These are phyloP conservation scores for Drosophila falleni DNA, from an alignment of 2,888 invertebrate species.

Conservation along the genomic window DNA sequence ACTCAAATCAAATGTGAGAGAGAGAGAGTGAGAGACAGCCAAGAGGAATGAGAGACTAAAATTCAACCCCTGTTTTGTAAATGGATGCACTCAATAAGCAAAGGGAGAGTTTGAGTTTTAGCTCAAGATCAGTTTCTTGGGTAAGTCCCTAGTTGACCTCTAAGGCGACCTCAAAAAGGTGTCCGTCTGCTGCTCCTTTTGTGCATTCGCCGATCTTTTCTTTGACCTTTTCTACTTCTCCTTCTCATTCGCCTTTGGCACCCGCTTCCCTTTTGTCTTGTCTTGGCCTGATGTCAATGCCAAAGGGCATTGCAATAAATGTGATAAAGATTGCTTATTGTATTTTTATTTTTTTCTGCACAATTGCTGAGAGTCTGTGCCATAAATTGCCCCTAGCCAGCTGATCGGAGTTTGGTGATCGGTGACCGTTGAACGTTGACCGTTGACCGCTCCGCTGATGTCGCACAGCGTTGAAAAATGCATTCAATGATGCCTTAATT, in stretches of 20 bases:
- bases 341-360: slow-evolving; percentile 19
- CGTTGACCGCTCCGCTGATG: slow-evolving; percentile 31
- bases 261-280: slow-evolving; percentile 49
- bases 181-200: slow-evolving; percentile 87
- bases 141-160: slow-evolving; percentile 69
- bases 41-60: slow-evolving; percentile 4
- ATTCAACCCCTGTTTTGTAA: slow-evolving; percentile 36
- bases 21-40: slow-evolving; percentile 2
- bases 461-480: slow-evolving; percentile 52
- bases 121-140: slow-evolving; percentile 21
- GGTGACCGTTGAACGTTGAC: slow-evolving; percentile 36
- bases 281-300: slow-evolving; percentile 65
- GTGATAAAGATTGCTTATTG: slow-evolving; percentile 73
- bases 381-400: slow-evolving; percentile 69
- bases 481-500: slow-evolving; percentile 80
- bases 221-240: slow-evolving; percentile 69
- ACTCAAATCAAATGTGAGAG: slow-evolving; percentile 17
- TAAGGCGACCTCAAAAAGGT: slow-evolving; percentile 77
- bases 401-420: slow-evolving; percentile 33
- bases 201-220: slow-evolving; percentile 52
- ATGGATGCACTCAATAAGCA: slow-evolving; percentile 10
- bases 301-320: slow-evolving; percentile 73
- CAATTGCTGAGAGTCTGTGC: slow-evolving; percentile 63
- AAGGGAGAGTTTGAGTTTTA: slow-evolving; percentile 7
- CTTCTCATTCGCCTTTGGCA: slow-evolving; percentile 46